Evolutionary conservation across 2,888 invertebrate genomes (phyloP).

Genomic region (Plemyria rubiginata): DNA sequence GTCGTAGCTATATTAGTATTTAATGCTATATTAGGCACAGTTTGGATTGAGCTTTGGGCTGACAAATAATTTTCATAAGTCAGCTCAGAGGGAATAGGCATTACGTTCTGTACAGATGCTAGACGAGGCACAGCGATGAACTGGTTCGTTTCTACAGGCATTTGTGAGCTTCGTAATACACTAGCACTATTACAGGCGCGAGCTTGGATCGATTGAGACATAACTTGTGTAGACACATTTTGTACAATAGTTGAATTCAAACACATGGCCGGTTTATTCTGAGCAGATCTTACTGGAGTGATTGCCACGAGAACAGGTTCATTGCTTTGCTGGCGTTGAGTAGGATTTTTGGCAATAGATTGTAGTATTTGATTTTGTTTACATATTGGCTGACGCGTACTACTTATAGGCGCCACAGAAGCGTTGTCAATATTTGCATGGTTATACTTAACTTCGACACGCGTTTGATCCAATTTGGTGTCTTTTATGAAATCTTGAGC

Average conservation of each 20-base stretch:
- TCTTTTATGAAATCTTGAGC: slow-evolving; percentile 40
- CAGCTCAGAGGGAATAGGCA: slow-evolving; percentile 59
- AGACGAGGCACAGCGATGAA: slow-evolving; percentile 50
- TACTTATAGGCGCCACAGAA: background rate
- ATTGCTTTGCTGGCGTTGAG: slow-evolving; percentile 14
- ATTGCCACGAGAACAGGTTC: background rate
- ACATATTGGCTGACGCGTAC: background rate
- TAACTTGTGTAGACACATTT: slow-evolving; percentile 11
- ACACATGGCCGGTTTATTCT: slow-evolving; percentile 4
- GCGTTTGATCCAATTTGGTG: slow-evolving; percentile 39
- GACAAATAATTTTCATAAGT: slow-evolving; percentile 57
- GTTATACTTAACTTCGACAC: slow-evolving; percentile 31
- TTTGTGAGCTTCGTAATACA: slow-evolving; percentile 17
- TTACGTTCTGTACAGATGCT: slow-evolving; percentile 56
- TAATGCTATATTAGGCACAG: slow-evolving; percentile 41
- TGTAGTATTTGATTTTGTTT: slow-evolving; percentile 14
- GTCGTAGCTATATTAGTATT: slow-evolving; percentile 51
- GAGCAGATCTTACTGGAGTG: slow-evolving; percentile 7
- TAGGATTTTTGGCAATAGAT: slow-evolving; percentile 6
- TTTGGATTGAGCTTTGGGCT: slow-evolving; percentile 46
- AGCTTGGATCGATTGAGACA: slow-evolving; percentile 11
- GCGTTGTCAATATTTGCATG: slow-evolving; percentile 9
- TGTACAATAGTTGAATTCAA: slow-evolving; percentile 13
- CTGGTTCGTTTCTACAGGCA: slow-evolving; percentile 45
- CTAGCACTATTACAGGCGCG: slow-evolving; percentile 15